Evolutionary conservation across 1,140 invertebrate genomes (phyloP), one percentile per base, ranked within the genome.

Genomic region (Macrocentrus cingulum): DNA sequence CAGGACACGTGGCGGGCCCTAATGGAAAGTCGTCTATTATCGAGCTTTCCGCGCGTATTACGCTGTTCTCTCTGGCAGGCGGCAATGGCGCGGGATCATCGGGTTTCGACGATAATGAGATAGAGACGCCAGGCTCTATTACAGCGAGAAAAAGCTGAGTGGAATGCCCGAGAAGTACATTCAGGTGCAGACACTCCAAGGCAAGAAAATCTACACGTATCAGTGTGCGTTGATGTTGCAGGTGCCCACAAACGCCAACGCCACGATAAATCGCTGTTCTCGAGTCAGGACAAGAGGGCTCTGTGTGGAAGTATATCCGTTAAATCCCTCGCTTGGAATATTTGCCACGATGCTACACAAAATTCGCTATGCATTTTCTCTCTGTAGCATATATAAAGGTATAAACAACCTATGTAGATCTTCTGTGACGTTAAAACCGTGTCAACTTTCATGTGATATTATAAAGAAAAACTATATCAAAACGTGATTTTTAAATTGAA

Each of bases 21-120:
- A 58, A 58, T 58, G 56, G 56, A 58, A 58, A 50, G 46, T 58
- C 56, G 56, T 58, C 48, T 58, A 58, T 58, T 58, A 58, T 58
- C 56, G 48, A 29, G 41, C 16, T 44, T 19, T 48, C 32, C 19
- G 53, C n/a, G n/a, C n/a, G n/a, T n/a, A n/a, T 44, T 29, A 45
- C 23, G 19, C 23, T 44, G n/a, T 13, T 32, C n/a, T 54, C 15
- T 44, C 23, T 54, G 9, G 11, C 29, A 18, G 37, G 32, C 4
- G 41, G 7, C 13, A 9, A n/a, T 51, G 51, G 50, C 8, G 37
- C 41, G 23, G 39, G 56, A 58, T 58, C 56, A 58, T 58, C 48
- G 36, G 48, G 56, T 51, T 58, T 44, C 45, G 22, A 58, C 56
- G 46, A 32, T 58, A 58, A 58, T 51, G 56, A 58, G 46, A 58